Base-by-base conservation (phyloP, 2,797 vertebrate species). In the Hybognathus amarus region DNA sequence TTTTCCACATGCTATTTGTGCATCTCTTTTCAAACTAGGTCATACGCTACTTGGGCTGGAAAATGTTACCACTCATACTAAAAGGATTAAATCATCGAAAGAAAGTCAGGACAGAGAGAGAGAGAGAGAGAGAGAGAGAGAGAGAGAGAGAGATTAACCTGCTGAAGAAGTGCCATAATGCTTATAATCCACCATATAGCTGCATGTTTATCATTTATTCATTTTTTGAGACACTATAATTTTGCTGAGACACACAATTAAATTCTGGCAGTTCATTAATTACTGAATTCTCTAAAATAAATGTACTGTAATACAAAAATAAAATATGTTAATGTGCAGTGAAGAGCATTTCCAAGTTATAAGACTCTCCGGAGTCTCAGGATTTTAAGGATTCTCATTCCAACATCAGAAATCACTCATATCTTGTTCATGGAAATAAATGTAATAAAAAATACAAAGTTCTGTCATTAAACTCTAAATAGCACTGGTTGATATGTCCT, bases 61-160 rank as follows among this genome's bases (percentile, higher is more conserved):
- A 94, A 93, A 93, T 90, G 89, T 94, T 92, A 92, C 89, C 83
- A 89, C 87, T 91, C 90, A 92, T 94, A 92, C 91, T 93, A 67
- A 78, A 87, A 85, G 88, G 92, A 92, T 95, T 92, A 93, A 93
- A 93, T 95, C 94, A 94, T 91, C 75, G 84, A 80, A 81, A 66
- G 78, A 92, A 88, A 88, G 79, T 83, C 75, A 79, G 50, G 11
- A 82, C 1, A 74, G 47, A 70, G 22, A 38, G 13, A 36, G 78
- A 42, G 40, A 38, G 30, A 79, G n/a, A 73, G 47, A 70, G 20
- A 38, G 10, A 33, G 47, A 13, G 27, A 27, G 42, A 30, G 18
- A 13, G n/a, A 10, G 24, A 50, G 36, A 80, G 30, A 77, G 77
- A 1, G 38, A 66, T 74, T 79, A 64, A 84, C 74, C 67, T 86